phyloP scores from a whole-genome alignment of 2,113 vertebrate genomes.

The Apteryx mantelli region DNA sequence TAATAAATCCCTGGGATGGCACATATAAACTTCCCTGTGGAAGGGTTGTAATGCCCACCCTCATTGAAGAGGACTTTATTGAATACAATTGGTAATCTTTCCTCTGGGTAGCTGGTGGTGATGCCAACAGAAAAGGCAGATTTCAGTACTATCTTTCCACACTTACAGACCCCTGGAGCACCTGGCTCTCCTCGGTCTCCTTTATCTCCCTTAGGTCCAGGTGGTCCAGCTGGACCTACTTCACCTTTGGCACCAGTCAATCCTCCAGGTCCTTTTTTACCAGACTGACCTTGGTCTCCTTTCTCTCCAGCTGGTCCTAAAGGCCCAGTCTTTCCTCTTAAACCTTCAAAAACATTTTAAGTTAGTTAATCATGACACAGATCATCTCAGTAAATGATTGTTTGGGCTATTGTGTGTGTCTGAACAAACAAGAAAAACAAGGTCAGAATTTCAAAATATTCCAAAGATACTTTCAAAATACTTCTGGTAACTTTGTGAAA shows the following conservation, averaged over 20 bases:
- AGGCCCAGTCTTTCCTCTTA: conserved; percentile 89
- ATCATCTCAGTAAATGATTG: not conserved
- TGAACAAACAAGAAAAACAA: not conserved
- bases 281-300: conserved; percentile 88
- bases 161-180: conserved; percentile 86
- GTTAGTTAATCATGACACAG: conserved; percentile 33
- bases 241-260: conserved; percentile 82
- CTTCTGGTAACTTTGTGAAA: not conserved
- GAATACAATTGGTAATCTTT: conserved; percentile 91
- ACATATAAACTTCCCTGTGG: conserved; percentile 95
- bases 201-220: conserved; percentile 87
- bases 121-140: conserved; percentile 96
- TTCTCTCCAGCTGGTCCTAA: conserved; percentile 88
- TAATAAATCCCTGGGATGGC: conserved; percentile 95
- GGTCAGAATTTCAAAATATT: not conserved
- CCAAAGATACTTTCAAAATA: not conserved
- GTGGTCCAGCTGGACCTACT: conserved; percentile 79
- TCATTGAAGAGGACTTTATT: conserved; percentile 96
- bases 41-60: conserved; percentile 91
- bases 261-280: conserved; percentile 91
- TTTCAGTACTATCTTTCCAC: conserved; percentile 91
- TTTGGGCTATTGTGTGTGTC: conserved; percentile 17
- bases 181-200: conserved; percentile 86
- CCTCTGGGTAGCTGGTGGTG: conserved; percentile 94
- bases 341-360: conserved; percentile 82